These are phyloP conservation scores for Borostomias antarcticus DNA, from an alignment of 2,797 vertebrate genomes.

Conservation along the genomic window DNA sequence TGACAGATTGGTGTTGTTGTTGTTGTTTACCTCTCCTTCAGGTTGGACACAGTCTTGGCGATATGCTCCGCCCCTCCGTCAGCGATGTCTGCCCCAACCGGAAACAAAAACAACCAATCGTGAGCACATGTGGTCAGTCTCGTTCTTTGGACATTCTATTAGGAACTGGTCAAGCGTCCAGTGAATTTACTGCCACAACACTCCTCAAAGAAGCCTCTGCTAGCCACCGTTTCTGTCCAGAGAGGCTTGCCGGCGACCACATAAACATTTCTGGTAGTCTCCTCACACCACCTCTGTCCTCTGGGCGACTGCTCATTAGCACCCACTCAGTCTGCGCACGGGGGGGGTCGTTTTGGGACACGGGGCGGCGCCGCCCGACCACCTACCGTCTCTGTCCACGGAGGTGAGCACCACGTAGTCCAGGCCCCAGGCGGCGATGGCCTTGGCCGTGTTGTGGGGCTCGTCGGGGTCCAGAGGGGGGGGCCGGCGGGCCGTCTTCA, in stretches of 20 bases:
- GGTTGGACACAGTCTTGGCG: constrained; percentile 85
- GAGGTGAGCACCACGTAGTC: constrained; percentile 97
- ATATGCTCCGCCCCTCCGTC: constrained; percentile 94
- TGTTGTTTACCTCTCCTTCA: constrained; percentile 87
- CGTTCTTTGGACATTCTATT: no score
- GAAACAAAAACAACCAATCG: background rate
- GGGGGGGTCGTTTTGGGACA: background rate
- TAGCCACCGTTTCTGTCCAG: background rate
- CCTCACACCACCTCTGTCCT: no score
- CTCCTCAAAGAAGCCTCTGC: no score
- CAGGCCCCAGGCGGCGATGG: constrained; percentile 91
- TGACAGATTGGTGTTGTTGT: no score
- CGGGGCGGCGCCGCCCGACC: background rate
- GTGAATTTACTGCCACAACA: no score
- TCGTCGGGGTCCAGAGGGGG: constrained; percentile 87
- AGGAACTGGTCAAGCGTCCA: no score
- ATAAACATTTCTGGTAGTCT: no score
- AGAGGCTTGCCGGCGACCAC: background rate
- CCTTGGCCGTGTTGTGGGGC: constrained; percentile 90
- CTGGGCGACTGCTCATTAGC: no score
- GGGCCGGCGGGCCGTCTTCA: constrained; percentile 89
- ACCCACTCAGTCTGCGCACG: no score
- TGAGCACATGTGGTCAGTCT: background rate
- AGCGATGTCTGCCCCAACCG: constrained; percentile 80
- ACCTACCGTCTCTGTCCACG: constrained; percentile 93